Base-by-base conservation (phyloP, 1,140 invertebrate species). In the Dreissena rostriformis region DNA sequence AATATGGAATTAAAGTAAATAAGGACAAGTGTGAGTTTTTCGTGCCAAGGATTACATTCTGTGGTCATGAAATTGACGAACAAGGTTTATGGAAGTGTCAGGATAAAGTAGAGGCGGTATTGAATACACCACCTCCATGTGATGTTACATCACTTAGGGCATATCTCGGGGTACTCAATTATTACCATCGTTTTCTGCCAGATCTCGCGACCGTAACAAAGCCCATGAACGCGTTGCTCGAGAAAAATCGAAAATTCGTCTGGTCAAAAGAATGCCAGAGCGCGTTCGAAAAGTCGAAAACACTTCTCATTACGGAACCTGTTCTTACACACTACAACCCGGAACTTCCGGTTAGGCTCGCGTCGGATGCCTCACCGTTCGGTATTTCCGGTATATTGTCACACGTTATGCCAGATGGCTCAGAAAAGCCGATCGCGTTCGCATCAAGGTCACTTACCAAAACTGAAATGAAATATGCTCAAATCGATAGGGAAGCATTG, bases 401-500 rank as follows among this genome's bases (percentile, higher is more conserved):
- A 6, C 95, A 95, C 80, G 82, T 73, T 0, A 87, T 91, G 28
- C 24, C 85, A 24, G 91, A 94, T 85, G 91, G 89, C 19, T 39
- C 57, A 26, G 93, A 94, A 86, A 82, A 84, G 84, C 93, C 94
- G 7, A 91, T 95, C 39, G 91, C 92, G 8, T 95, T 93, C 88
- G 91, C 91, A 17, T 95, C 93, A 0, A 71, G 94, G 80, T 91
- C 89, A 4, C 76, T 95, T 17, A 89, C 88, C 15, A 61, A 79
- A 49, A 87, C 94, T 52, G 94, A 95, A 88, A 86, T 88, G 85
- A 94, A 94, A 14, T 95, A 95, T 52, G 0, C 93, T n/a, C 87
- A 95, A 84, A 93, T 95, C 19, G 93, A 95, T 71, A 94, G 93
- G 74, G 94, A 95, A 87, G 93, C 92, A 0, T 80, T 94, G n/a